Conservation (phyloP, 1,140 invertebrate species). For the Zaprionus ornatus region DNA sequence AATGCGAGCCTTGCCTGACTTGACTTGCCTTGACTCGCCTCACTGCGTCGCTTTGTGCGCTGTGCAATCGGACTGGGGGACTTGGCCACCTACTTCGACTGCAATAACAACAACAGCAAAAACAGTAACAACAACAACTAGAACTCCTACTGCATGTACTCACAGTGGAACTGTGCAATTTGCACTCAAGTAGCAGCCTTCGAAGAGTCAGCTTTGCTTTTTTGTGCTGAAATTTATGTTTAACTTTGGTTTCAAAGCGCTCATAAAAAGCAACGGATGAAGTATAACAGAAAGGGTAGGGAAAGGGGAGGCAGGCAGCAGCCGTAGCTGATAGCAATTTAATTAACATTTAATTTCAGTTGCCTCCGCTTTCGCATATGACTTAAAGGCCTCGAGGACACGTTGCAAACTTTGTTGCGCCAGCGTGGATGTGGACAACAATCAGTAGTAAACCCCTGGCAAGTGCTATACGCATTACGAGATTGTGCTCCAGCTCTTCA, state of each 20-base stretch:
- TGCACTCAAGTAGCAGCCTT: constrained; percentile 68
- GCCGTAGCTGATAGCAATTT: constrained; percentile 62
- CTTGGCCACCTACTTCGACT: constrained; percentile 42
- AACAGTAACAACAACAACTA: background rate
- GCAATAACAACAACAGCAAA: constrained; percentile 7
- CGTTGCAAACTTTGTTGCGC: constrained; percentile 2
- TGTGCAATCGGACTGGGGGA: background rate
- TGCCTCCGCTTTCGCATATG: constrained; percentile 40
- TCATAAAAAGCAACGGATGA: constrained; percentile 31
- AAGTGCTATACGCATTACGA: constrained; percentile 67
- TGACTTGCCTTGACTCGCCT: constrained; percentile 62
- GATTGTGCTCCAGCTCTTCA: constrained; percentile 49
- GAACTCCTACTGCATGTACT: too few species aligned
- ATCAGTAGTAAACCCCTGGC: constrained; percentile 16
- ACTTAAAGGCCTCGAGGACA: constrained; percentile 15
- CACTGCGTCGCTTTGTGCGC: constrained; percentile 60
- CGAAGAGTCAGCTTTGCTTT: constrained; percentile 38
- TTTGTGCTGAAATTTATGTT: constrained; percentile 79
- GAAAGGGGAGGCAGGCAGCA: background rate
- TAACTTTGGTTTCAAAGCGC: constrained; percentile 78
- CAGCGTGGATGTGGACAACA: constrained; percentile 13
- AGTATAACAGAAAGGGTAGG: background rate
- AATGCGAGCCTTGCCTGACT: constrained; percentile 30
- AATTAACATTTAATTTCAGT: constrained; percentile 81
- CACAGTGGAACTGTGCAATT: constrained; percentile 58